These are phyloP conservation scores for Rhyacichthys aspro DNA, from an alignment of 2,797 vertebrate species.

Conservation along the genomic window DNA sequence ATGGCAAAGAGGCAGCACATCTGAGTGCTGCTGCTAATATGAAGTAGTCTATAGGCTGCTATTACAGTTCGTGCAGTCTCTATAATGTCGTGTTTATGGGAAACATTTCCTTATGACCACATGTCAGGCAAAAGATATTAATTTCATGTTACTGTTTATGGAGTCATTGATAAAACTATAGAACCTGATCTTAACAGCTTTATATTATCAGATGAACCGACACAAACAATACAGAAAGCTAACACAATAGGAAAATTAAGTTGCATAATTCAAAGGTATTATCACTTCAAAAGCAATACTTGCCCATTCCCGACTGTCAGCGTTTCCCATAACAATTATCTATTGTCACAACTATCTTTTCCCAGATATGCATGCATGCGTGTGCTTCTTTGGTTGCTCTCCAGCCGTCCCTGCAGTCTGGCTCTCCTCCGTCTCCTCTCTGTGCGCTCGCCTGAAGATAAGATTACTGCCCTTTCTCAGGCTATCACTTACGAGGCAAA, in stretches of 20 bases:
- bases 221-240: too few species aligned
- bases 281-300: too few species aligned
- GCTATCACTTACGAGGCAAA: constrained; percentile 68
- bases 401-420: constrained; percentile 46
- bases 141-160: neutral
- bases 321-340: constrained; percentile 15
- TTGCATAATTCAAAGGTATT: too few species aligned
- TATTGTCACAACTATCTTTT: constrained; percentile 51
- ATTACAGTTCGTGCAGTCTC: neutral
- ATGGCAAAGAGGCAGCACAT: constrained; percentile 66
- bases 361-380: constrained; percentile 22
- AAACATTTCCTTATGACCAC: too few species aligned
- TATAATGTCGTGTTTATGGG: too few species aligned
- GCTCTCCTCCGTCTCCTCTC: constrained; percentile 38
- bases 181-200: too few species aligned
- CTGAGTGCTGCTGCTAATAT: constrained; percentile 35
- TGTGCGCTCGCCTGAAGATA: constrained; percentile 54
- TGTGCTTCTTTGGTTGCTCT: constrained; percentile 25
- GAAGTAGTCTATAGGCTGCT: neutral
- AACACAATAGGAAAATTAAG: neutral
- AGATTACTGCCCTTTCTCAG: constrained; percentile 71
- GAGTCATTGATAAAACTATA: too few species aligned
- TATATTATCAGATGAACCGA: too few species aligned
- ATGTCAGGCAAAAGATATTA: too few species aligned
- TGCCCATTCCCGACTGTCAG: neutral